Evolutionary conservation across 2,113 vertebrate species (phyloP).

Genomic region (Ctenomys sociabilis): DNA sequence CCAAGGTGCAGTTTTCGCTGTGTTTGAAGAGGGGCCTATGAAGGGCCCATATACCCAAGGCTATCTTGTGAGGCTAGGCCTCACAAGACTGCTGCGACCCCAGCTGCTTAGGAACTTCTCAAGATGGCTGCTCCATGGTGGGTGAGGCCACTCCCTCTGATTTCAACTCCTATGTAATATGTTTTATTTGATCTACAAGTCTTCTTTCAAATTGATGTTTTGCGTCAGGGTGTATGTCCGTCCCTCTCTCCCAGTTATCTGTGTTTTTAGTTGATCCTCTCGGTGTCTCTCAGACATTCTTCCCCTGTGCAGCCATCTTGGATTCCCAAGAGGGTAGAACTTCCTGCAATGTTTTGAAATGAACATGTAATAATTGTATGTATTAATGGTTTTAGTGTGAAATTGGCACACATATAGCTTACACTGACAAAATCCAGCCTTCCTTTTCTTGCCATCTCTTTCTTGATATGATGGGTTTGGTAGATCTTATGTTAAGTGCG

Average conservation of each 20-base stretch:
- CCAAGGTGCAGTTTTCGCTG: not conserved
- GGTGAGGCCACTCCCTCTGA: not conserved
- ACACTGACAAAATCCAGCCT: not conserved
- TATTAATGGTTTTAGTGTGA: not conserved
- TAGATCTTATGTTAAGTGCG: not conserved
- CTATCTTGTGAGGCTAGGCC: not conserved
- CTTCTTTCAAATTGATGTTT: not conserved
- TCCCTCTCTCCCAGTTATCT: not conserved
- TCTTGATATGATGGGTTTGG: not conserved
- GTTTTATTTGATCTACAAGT: not conserved
- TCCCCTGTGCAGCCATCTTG: not conserved
- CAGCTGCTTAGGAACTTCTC: not conserved
- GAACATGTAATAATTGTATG: too few species aligned
- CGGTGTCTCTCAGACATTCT: not conserved
- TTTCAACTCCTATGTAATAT: not conserved
- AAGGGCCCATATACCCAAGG: not conserved
- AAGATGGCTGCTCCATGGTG: conserved; percentile 38
- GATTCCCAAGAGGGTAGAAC: not conserved
- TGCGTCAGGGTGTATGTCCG: not conserved
- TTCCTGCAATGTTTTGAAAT: not conserved
- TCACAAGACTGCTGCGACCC: too few species aligned
- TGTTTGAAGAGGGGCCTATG: not conserved
- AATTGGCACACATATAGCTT: not conserved
- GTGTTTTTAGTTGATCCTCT: not conserved
- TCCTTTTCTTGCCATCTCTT: not conserved